Evolutionary conservation across 1,140 invertebrate species (phyloP), one percentile per base, ranked within the genome.

Genomic region (Zelostemma sp.): DNA sequence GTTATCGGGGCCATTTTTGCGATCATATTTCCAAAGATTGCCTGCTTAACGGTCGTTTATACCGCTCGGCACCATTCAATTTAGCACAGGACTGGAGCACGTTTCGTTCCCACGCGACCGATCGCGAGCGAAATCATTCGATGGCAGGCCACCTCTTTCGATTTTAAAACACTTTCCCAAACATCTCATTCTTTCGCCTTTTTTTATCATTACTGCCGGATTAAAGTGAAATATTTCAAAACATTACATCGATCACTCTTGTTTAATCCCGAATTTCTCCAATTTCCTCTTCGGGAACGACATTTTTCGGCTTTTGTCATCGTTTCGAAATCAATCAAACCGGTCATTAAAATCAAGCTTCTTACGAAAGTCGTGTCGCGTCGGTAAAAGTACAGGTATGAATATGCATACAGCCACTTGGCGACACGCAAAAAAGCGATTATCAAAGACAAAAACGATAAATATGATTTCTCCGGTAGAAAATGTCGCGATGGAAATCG

Each of bases 51-150:
- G 57, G 72, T 74, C 63, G 66, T 47, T 63, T 68, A 62, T 65
- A 47, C 50, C 61, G 50, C 62, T 15, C 59, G 15, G 58, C 72
- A 74, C 53, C 68, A 61, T 78, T 80, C 68, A 78, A 76, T 78
- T 79, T 75, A 70, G 63, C 66, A 49, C 49, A 56, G 61, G 45
- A 14, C 19, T 46, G 31, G 51, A 49, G 47, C 38, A 49, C 50
- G 33, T 31, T 48, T 40, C 35, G 72, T 78, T 77, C 71, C 73
- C 73, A 76, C 68, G 73, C 66, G 72, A 65, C 57, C 31, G 12
- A 65, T 65, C 51, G 35, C 33, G 33, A 35, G n/a, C 33, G 25
- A 28, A 12, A 25, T 31, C 17, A 8, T 48, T n/a, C 17, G 25
- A 11, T 8, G 8, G 57, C 11, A 47, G 56, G 17, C 47, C 58